Evolutionary conservation across 2,113 vertebrate species (phyloP).

Genomic region (Andinoacara biseriatus): DNA sequence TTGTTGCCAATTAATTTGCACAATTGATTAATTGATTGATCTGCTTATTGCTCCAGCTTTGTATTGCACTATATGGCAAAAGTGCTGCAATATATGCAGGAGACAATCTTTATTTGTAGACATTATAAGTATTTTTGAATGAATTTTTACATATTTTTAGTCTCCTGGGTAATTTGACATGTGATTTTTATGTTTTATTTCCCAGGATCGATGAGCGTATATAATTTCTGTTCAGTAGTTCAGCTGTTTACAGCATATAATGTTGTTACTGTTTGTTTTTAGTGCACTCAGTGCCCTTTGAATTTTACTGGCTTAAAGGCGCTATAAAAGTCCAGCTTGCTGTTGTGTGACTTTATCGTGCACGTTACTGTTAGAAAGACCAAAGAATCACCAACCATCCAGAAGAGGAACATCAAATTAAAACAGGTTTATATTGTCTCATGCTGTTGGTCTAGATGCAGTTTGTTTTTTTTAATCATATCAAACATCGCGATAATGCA

Average conservation of each 20-base stretch:
- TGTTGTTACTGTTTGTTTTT: background rate
- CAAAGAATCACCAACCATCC: background rate
- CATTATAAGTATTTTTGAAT: background rate
- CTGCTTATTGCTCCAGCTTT: background rate
- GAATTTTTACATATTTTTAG: background rate
- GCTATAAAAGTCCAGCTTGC: background rate
- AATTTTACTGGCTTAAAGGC: conserved; percentile 7
- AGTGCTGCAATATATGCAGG: background rate
- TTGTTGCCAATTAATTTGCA: background rate
- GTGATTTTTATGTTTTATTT: background rate
- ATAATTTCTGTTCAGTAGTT: background rate
- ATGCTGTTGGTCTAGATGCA: background rate
- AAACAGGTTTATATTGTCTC: accelerated
- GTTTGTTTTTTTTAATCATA: background rate
- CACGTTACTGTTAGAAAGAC: background rate
- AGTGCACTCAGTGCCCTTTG: background rate
- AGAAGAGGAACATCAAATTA: background rate
- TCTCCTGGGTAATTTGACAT: background rate
- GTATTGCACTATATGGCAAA: background rate
- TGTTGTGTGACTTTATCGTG: background rate
- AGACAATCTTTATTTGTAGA: background rate
- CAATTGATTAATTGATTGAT: conserved; percentile 1
- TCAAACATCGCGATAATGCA: background rate
- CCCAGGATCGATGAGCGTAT: background rate
- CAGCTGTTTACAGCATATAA: background rate